These are phyloP conservation scores for Drosophila carrolli DNA, from an alignment of 1,140 invertebrate species.

Conservation along the genomic window DNA sequence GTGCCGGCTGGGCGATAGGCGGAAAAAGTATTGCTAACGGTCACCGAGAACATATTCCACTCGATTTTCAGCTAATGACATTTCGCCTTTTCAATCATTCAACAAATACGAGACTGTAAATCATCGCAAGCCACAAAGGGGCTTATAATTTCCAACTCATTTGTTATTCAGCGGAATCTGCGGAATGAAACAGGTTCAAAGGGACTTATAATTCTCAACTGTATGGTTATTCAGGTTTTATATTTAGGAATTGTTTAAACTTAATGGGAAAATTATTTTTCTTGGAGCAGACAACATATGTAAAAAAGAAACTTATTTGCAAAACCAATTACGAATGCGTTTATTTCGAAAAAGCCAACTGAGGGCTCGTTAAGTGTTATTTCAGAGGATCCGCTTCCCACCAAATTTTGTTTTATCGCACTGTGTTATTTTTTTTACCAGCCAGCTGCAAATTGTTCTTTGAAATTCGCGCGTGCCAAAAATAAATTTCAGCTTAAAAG, in stretches of 20 bases:
- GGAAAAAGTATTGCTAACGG: constrained; percentile 19
- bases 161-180: too few relatives aligned
- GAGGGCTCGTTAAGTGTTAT: constrained; percentile 13
- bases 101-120: not conserved
- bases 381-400: constrained; percentile 5
- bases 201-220: too few relatives aligned
- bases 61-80: constrained; percentile 13
- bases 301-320: not conserved
- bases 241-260: too few relatives aligned
- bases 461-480: constrained; percentile 47
- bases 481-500: constrained; percentile 42
- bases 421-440: not conserved
- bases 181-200: too few relatives aligned
- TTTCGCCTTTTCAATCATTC: not conserved
- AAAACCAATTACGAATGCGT: not conserved
- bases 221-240: too few relatives aligned
- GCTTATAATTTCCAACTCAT: not conserved
- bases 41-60: constrained; percentile 20
- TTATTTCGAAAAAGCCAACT: not conserved
- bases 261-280: too few relatives aligned
- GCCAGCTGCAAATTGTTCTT: constrained; percentile 36
- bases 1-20: not conserved
- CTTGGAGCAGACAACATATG: not conserved
- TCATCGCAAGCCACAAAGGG: not conserved
- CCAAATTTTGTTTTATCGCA: constrained; percentile 14